These are phyloP conservation scores for Drosophila maculinotata DNA, from an alignment of 2,888 invertebrate genomes.

Conservation along the genomic window DNA sequence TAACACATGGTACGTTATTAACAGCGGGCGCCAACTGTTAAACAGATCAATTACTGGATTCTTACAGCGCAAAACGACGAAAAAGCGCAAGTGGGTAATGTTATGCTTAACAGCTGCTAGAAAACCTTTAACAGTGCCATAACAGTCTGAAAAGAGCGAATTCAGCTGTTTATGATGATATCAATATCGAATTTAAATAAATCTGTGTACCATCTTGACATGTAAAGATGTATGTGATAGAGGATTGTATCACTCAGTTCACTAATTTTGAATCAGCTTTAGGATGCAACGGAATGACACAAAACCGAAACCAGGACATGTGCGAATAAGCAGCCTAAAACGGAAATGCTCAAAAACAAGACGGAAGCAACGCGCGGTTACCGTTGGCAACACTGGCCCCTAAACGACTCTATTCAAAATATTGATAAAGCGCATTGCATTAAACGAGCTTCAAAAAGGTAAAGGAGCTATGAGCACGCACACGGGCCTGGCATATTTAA, in stretches of 20 bases:
- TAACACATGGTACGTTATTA: slow-evolving; percentile 8
- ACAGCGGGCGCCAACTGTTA: slow-evolving; percentile 15
- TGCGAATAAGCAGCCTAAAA: slow-evolving; percentile 55
- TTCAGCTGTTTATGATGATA: no score
- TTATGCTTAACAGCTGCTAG: neutral
- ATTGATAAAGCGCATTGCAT: slow-evolving; percentile 69
- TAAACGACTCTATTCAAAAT: slow-evolving; percentile 41
- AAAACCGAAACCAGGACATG: slow-evolving; percentile 28
- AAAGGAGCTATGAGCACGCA: slow-evolving; percentile 85
- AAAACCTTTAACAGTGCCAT: neutral
- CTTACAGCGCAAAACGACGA: no score
- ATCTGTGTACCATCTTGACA: no score
- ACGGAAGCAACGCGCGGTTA: slow-evolving; percentile 35
- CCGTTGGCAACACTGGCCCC: slow-evolving; percentile 64
- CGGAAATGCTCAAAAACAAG: slow-evolving; percentile 61
- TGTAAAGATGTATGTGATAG: no score
- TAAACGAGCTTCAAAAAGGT: slow-evolving; percentile 19
- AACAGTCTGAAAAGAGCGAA: neutral
- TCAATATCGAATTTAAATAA: no score
- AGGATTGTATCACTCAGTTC: no score
- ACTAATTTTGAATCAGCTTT: neutral
- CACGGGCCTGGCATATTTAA: slow-evolving; percentile 88
- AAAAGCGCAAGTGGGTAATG: no score
- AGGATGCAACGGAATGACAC: slow-evolving; percentile 1
- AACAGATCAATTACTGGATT: no score